Base-by-base conservation (phyloP, 1,140 invertebrate species). In the Pectinophora gossypiella region DNA sequence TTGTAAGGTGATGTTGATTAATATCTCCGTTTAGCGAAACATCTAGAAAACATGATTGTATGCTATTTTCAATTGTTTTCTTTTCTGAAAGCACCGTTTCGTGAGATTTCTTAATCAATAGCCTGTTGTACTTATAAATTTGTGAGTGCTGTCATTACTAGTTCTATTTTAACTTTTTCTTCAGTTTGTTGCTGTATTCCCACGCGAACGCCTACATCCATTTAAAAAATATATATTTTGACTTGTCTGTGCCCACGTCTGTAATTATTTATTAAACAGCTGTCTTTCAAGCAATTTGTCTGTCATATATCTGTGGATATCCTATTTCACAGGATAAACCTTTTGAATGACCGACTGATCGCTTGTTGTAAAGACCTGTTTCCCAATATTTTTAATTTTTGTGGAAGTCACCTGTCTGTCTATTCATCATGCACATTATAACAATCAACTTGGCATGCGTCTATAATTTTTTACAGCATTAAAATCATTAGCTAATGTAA, bases 221-320 rank as follows among this genome's bases (percentile, higher is more conserved):
- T 40, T 40, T 40, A 1, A 40, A n/a, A 40, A 40, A 40, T 40
- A 40, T 15, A 13, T 40, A 40, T 40, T 40, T 15, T 40, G 36
- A 40, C 36, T 40, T n/a, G 23, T 27, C 23, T 27, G 12, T 12
- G 5, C 5, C 12, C 23, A 5, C 23, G 23, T 12, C 5, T 27
- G 23, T 27, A 5, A 12, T 27, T 27, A 27, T 27, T 27, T 27
- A 27, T 27, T 27, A 6, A 6, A 6, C 23, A 27, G 12, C 23
- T 27, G 23, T 27, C 23, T 27, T 27, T 12, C 5, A 27, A 27
- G 23, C 23, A 12, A 27, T 27, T 5, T 27, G 23, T 27, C 12
- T 27, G 12, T 12, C 5, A 27, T 12, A 27, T 6, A 27, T 27
- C n/a, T n/a, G n/a, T 27, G 12, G 5, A 27, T 27, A 5, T 27